These are phyloP conservation scores for Cotesia chilonis DNA, from an alignment of 1,140 invertebrate genomes.

Conservation along the genomic window DNA sequence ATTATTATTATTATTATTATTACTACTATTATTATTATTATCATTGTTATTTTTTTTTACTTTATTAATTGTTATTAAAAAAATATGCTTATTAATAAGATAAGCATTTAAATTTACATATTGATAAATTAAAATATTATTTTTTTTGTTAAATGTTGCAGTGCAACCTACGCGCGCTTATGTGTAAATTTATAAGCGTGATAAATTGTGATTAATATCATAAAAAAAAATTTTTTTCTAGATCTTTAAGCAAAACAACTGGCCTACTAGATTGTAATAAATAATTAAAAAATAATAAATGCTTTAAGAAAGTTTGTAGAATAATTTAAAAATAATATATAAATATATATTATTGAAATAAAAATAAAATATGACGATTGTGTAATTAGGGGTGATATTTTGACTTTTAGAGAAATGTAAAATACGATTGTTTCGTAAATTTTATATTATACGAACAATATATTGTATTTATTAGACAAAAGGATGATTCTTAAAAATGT, in stretches of 20 bases:
- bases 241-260: constrained; percentile 52
- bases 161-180: constrained; percentile 2
- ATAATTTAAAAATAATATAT: background rate
- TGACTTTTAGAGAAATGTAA: constrained; percentile 40
- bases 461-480: background rate
- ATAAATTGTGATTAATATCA: constrained; percentile 21
- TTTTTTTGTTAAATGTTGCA: constrained; percentile 10
- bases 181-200: too few relatives aligned
- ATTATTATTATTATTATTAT: too few relatives aligned
- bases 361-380: constrained; percentile 34
- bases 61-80: background rate
- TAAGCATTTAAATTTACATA: constrained; percentile 26
- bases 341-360: constrained; percentile 22
- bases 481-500: background rate
- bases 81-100: too few relatives aligned
- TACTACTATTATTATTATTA: background rate
- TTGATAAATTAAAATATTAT: background rate
- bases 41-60: too few relatives aligned
- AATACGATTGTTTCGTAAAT: constrained; percentile 1
- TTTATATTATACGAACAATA: constrained; percentile 9
- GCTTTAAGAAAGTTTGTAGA: constrained; percentile 33
- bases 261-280: constrained; percentile 52
- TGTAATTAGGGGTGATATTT: constrained; percentile 35
- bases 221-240: constrained; percentile 32
- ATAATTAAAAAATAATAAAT: constrained; percentile 23